Evolutionary conservation across 2,888 invertebrate genomes (phyloP).

Genomic region (Amphimallon solstitiale): DNA sequence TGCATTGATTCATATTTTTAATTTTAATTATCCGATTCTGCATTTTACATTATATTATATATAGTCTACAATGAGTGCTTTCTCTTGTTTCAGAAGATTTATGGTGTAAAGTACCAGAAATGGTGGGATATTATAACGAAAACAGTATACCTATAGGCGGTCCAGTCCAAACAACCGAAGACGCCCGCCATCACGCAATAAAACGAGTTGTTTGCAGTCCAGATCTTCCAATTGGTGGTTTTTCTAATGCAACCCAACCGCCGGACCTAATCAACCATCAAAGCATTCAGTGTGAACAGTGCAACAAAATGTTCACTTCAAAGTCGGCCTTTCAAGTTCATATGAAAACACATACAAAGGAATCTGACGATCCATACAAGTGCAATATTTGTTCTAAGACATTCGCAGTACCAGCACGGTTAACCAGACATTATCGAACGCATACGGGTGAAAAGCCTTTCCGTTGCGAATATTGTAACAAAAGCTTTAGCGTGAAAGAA

Average conservation of each 20-base stretch:
- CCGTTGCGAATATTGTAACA: slow-evolving; percentile 91
- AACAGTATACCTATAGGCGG: slow-evolving; percentile 59
- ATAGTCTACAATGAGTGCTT: slow-evolving; percentile 35
- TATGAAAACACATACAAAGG: slow-evolving; percentile 58
- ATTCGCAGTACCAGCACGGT: slow-evolving; percentile 88
- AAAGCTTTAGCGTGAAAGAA: slow-evolving; percentile 92
- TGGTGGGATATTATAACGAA: slow-evolving; percentile 67
- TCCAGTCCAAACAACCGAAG: slow-evolving; percentile 56
- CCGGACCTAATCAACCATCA: slow-evolving; percentile 39
- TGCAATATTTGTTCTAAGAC: slow-evolving; percentile 92
- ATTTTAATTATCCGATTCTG: too few species aligned
- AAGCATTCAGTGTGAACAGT: slow-evolving; percentile 58
- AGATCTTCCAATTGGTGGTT: slow-evolving; percentile 66
- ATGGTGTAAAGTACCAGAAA: slow-evolving; percentile 59
- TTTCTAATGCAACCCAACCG: slow-evolving; percentile 44
- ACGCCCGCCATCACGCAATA: slow-evolving; percentile 55
- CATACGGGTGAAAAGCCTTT: slow-evolving; percentile 93
- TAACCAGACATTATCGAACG: slow-evolving; percentile 86
- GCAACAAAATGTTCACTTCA: slow-evolving; percentile 60
- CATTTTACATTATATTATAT: too few species aligned
- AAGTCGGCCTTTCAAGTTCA: slow-evolving; percentile 58
- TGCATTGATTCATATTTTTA: too few species aligned
- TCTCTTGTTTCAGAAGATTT: slow-evolving; percentile 62
- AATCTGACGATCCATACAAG: slow-evolving; percentile 78
- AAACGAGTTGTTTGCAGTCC: slow-evolving; percentile 71